These are phyloP conservation scores for Anarhynchus alexandrinus DNA, from an alignment of 2,113 vertebrate species.

Conservation along the genomic window DNA sequence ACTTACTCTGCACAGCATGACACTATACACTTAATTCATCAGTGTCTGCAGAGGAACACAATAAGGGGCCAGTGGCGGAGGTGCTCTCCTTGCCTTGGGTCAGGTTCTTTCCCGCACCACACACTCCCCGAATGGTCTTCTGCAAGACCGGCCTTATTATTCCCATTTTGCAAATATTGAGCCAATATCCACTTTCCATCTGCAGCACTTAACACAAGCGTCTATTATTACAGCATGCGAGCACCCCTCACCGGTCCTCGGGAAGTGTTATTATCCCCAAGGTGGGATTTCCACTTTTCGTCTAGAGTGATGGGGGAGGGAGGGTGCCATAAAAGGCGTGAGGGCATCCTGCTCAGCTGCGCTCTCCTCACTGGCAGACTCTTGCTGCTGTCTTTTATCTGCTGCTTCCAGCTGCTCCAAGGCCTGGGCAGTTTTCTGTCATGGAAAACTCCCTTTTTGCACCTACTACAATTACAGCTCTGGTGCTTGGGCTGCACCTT, in stretches of 20 bases:
- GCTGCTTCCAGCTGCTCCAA: background rate
- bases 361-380: background rate
- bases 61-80: background rate
- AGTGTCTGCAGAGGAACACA: background rate
- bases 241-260: background rate
- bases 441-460: background rate
- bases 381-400: background rate
- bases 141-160: background rate
- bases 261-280: background rate
- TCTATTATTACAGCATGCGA: background rate
- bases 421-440: background rate
- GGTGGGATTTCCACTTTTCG: background rate
- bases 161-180: conserved; percentile 8
- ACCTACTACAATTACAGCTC: background rate
- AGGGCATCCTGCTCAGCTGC: background rate
- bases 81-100: background rate
- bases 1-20: conserved; percentile 1
- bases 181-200: conserved; percentile 3
- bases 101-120: background rate
- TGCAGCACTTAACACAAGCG: background rate
- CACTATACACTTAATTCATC: background rate
- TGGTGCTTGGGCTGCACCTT: background rate
- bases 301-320: background rate
- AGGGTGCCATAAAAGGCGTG: background rate
- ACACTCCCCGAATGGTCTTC: rapidly evolving